These are phyloP conservation scores for Conomelus anceps DNA, from an alignment of 2,888 invertebrate genomes.

Conservation along the genomic window DNA sequence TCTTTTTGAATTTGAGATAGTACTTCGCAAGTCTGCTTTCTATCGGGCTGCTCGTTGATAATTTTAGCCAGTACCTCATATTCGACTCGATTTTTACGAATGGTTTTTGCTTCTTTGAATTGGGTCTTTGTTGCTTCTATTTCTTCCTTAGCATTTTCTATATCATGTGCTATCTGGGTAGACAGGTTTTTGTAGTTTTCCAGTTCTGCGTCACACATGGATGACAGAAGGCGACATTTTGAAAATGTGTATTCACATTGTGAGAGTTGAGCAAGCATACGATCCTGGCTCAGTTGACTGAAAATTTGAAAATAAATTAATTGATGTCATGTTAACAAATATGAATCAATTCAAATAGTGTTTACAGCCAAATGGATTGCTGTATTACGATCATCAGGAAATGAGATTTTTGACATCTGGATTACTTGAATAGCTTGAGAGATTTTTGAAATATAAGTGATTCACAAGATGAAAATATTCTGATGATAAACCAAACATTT, in stretches of 20 bases:
- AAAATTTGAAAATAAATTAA: constrained; percentile 31
- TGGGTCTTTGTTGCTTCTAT: constrained; percentile 76
- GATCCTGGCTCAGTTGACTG: constrained; percentile 65
- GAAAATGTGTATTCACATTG: constrained; percentile 84
- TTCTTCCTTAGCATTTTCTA: constrained; percentile 69
- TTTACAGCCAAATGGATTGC: too few relatives aligned
- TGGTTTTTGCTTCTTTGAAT: constrained; percentile 76
- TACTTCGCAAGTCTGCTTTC: constrained; percentile 65
- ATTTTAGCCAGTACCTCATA: constrained; percentile 89
- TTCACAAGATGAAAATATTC: too few relatives aligned
- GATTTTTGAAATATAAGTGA: too few relatives aligned
- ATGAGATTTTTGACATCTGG: too few relatives aligned
- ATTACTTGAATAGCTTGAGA: too few relatives aligned
- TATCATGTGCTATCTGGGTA: constrained; percentile 67
- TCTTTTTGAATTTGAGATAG: constrained; percentile 66
- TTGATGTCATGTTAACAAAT: not conserved
- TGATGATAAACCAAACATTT: too few relatives aligned
- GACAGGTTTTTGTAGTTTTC: constrained; percentile 74
- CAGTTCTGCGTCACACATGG: constrained; percentile 78
- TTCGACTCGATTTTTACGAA: constrained; percentile 84
- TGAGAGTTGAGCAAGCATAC: constrained; percentile 72
- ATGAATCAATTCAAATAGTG: too few relatives aligned
- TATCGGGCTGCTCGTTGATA: constrained; percentile 82
- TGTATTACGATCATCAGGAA: too few relatives aligned
- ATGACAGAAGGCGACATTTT: constrained; percentile 70